A percentile compares a stretch with the other conserved stretches of the same genome.
These are phyloP conservation scores for Decapterus maruadsi DNA, from an alignment of 2,797 vertebrate genomes.

Conservation along the genomic window DNA sequence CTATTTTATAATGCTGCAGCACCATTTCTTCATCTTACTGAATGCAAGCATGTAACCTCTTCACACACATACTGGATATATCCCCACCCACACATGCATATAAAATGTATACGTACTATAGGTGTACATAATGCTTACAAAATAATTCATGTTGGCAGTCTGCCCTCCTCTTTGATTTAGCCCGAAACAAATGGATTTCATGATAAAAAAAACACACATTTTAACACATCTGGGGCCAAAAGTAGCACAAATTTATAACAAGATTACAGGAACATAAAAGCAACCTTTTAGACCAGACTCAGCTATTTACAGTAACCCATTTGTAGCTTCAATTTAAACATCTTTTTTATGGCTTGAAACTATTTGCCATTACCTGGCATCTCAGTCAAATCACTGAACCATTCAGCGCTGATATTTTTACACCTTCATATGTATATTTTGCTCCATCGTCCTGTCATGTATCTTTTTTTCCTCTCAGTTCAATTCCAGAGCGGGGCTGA, in stretches of 20 bases:
- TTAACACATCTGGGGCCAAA: constrained; percentile 64
- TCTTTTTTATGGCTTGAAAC: constrained; percentile 59
- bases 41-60: not conserved
- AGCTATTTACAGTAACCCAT: constrained; percentile 61
- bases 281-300: constrained; percentile 56
- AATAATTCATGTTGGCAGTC: constrained; percentile 23
- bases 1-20: not conserved
- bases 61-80: constrained; percentile 22
- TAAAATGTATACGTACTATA: constrained; percentile 10
- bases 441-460: constrained; percentile 49
- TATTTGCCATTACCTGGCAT: constrained; percentile 43
- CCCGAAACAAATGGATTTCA: constrained; percentile 73
- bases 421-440: constrained; percentile 54
- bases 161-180: constrained; percentile 28
- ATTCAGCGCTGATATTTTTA: constrained; percentile 67
- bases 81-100: not conserved
- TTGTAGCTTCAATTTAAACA: constrained; percentile 68
- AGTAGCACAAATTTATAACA: constrained; percentile 66
- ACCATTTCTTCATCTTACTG: not conserved
- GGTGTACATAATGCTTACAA: constrained; percentile 19
- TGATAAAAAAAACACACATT: constrained; percentile 63
- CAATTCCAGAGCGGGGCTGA: constrained; percentile 72
- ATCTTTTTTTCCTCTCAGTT: constrained; percentile 76
- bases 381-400: constrained; percentile 49
- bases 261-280: constrained; percentile 75